Percentiles rank a stretch among this genome's conserved stretches.
Evolutionary conservation across 37 sponge, comb jelly and placozoan genomes (phyloP).

Genomic region (Geodia barretti): DNA sequence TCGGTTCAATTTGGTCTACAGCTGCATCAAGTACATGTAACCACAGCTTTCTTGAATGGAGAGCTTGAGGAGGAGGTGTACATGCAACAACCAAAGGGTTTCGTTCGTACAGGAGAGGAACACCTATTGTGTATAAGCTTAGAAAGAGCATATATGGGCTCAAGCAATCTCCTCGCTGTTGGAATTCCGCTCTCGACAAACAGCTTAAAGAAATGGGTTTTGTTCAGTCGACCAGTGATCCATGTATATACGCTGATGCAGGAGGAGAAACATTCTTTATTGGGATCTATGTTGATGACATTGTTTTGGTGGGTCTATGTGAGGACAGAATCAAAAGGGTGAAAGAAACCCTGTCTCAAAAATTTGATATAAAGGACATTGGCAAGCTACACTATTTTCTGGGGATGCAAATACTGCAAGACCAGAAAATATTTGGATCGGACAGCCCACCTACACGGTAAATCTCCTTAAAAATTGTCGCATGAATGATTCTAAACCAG

Average conservation of each 20-base stretch:
- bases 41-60: constrained; percentile 62
- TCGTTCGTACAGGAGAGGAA: constrained; percentile 23
- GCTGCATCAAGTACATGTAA: constrained; percentile 51
- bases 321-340: neutral
- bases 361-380: neutral
- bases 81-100: constrained; percentile 61
- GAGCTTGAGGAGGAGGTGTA: constrained; percentile 56
- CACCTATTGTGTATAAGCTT: too few relatives aligned
- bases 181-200: constrained; percentile 47
- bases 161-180: constrained; percentile 60
- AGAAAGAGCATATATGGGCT: too few relatives aligned
- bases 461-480: constrained; percentile 47
- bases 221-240: constrained; percentile 46
- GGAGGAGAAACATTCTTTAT: neutral
- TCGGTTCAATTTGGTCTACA: constrained; percentile 30
- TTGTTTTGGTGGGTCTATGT: neutral
- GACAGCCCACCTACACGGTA: constrained; percentile 56
- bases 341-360: neutral
- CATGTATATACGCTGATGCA: constrained; percentile 8
- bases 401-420: constrained; percentile 41
- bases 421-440: constrained; percentile 45
- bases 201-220: constrained; percentile 56
- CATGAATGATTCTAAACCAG: constrained; percentile 50
- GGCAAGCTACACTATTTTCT: constrained; percentile 29
- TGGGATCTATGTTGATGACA: neutral